Base-by-base conservation (phyloP, 2,888 invertebrate genomes). In the Subacronicta megacephala region DNA sequence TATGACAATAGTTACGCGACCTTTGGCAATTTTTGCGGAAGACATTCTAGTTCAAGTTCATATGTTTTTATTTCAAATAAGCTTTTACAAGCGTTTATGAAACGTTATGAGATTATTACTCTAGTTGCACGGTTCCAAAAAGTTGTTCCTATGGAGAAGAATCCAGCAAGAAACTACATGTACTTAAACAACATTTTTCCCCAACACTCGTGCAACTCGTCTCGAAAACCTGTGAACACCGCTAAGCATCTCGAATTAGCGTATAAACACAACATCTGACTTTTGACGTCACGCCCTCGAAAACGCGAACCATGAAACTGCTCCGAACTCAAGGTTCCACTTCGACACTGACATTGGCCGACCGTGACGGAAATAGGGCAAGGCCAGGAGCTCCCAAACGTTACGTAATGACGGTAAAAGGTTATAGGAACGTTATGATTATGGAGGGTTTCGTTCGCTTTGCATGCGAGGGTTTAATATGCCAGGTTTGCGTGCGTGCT, bases 321-420 rank as follows among this genome's bases (percentile, higher is more conserved):
- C 43, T 67, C 64, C 62, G 51, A 64, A 65, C 50, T 64, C 71
- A 75, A 75, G 75, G 74, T 72, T 66, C 46, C 26, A 43, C 62
- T 62, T 56, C 74, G 85, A 76, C 85, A 84, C 81, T 87, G 87
- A 85, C 87, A 87, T 86, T 88, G 87, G 76, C 82, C 83, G 82
- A 77, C 81, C 79, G 78, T 77, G 76, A 78, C 79, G 65, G 47
- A 81, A 83, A 82, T 83, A 82, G 82, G 82, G 72, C 87, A 85
- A 88, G 86, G 88, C 72, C 81, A 23, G 23, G 63, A 47, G 67
- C 66, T 73, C 68, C 65, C 55, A 64, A 53, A 58, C 42, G 56
- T 82, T 80, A 82, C 60, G 59, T 78, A 80, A 83, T 54, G 9
- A 36, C 35, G 42, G 42, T 43, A 26, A 23, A 29, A 17, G 55